A percentile compares a stretch with the other conserved stretches of the same genome.
These are phyloP conservation scores for Eupleurogrammus muticus DNA, from an alignment of 2,797 vertebrate genomes.

Conservation along the genomic window DNA sequence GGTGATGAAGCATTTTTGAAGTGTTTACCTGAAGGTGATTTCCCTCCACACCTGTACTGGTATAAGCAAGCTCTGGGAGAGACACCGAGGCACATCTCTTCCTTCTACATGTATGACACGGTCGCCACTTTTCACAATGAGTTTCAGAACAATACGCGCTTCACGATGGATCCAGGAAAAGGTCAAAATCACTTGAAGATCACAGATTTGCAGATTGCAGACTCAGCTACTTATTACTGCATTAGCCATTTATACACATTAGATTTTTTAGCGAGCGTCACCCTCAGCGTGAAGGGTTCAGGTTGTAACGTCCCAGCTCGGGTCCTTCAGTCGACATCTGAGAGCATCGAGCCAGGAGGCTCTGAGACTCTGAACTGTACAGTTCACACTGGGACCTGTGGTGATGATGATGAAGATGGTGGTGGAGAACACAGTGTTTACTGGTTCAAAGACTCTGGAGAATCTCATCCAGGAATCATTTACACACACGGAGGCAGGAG, in stretches of 20 bases:
- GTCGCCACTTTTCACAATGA: neutral
- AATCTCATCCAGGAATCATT: slow-evolving; percentile 45
- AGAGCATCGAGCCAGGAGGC: slow-evolving; percentile 17
- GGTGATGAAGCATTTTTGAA: slow-evolving; percentile 18
- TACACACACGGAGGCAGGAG: slow-evolving; percentile 37
- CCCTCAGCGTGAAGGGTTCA: neutral
- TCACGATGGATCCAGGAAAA: neutral
- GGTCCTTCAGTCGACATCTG: slow-evolving; percentile 27
- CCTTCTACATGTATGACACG: neutral
- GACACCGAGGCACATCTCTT: slow-evolving; percentile 33
- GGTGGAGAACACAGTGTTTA: slow-evolving; percentile 49
- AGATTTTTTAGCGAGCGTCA: neutral
- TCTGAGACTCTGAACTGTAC: slow-evolving; percentile 52
- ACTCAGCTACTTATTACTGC: slow-evolving; percentile 56
- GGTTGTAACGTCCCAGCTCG: slow-evolving; percentile 5
- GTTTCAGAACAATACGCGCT: slow-evolving; percentile 3
- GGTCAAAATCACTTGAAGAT: slow-evolving; percentile 7
- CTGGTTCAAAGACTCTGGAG: slow-evolving; percentile 14
- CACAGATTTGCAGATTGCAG: slow-evolving; percentile 29
- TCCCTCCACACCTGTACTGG: slow-evolving; percentile 32
- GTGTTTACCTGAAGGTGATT: slow-evolving; percentile 26
- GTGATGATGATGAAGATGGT: too few relatives aligned
- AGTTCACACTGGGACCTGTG: slow-evolving; percentile 44
- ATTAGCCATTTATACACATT: neutral
- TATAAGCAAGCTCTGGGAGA: slow-evolving; percentile 41